Evolutionary conservation across 2,797 vertebrate species (phyloP).

Genomic region (Stomatorhinus walkeri): DNA sequence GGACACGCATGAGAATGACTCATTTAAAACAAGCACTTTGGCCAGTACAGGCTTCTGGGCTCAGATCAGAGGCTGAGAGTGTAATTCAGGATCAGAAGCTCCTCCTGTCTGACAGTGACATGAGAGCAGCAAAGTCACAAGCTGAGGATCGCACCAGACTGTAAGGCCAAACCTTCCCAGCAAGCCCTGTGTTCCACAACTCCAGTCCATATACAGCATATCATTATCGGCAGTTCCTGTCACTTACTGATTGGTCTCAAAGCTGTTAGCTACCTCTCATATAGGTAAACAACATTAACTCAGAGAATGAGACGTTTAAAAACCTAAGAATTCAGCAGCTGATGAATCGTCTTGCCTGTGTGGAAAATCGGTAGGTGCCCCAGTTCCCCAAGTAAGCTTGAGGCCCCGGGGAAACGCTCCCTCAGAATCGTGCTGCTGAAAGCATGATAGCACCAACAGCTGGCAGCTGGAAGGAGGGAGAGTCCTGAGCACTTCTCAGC

Average conservation of each 20-base stretch:
- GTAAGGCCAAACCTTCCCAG: not conserved
- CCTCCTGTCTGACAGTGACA: not conserved
- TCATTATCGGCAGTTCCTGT: not conserved
- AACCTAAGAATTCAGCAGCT: not conserved
- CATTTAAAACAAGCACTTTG: not conserved
- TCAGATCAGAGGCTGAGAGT: not conserved
- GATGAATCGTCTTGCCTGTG: not conserved
- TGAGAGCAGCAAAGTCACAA: not conserved
- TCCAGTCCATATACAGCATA: not conserved
- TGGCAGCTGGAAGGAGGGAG: not conserved
- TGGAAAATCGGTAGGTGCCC: not conserved
- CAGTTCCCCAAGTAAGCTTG: not conserved
- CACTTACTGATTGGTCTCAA: not conserved
- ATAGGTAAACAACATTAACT: not conserved
- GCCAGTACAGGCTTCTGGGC: not conserved
- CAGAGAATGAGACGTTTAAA: not conserved
- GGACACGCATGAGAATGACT: not conserved
- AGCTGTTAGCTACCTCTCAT: not conserved
- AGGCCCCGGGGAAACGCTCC: not conserved
- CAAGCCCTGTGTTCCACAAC: not conserved
- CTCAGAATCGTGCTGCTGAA: not conserved
- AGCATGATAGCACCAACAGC: not conserved
- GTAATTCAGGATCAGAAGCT: not conserved
- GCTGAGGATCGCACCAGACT: not conserved
- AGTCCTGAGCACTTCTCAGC: not conserved